Evolutionary conservation across 2,797 vertebrate genomes (phyloP), one percentile per base, ranked within the genome.

Genomic region (Micropoecilia bifurca): DNA sequence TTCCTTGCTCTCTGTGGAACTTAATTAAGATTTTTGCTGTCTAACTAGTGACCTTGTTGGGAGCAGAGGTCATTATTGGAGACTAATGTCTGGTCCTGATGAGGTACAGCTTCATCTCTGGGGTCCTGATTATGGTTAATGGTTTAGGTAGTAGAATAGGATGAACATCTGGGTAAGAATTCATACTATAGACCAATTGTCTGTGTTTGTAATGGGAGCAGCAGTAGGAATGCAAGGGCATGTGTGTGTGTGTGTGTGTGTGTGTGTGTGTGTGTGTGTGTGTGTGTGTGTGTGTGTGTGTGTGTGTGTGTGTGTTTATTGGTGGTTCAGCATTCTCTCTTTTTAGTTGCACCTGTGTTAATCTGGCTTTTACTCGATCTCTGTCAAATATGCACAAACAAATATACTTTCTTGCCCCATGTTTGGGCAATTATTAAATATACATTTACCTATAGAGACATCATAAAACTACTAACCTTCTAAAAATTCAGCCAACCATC

Each of bases 1-100:
- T 63, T 36, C 7, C 33, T 63, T 18, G 28, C 16, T 13, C n/a
- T 13, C 9, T 80, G 57, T 83, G 46, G 72, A n/a, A 73, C 36
- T 33, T n/a, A 4, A 48, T 73, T 73, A 53, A 36, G 47, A 50
- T 22, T 53, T 53, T 25, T 33, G 3, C 3, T 7, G 4, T 39
- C 33, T 25, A 73, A 53, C 39, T 20, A 36, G 20, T 48, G 46
- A 73, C 25, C 47, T 25, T 73, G 30, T 50, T 73, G 71, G 28
- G 47, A 73, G 14, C 46, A 20, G 30, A 36, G 18, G 46, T 73
- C 30, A 30, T 33, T 30, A 33, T 33, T 59, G 46, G 30, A 22
- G 28, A 30, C n/a, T 33, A 20, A 13, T 10, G 25, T 4, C 71
- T 3, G 3, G 28, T 48, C 28, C 28, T 48, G 18, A 72, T 48